Base-by-base conservation (phyloP, 2,113 vertebrate genomes). In the Pterocles burchelli region DNA sequence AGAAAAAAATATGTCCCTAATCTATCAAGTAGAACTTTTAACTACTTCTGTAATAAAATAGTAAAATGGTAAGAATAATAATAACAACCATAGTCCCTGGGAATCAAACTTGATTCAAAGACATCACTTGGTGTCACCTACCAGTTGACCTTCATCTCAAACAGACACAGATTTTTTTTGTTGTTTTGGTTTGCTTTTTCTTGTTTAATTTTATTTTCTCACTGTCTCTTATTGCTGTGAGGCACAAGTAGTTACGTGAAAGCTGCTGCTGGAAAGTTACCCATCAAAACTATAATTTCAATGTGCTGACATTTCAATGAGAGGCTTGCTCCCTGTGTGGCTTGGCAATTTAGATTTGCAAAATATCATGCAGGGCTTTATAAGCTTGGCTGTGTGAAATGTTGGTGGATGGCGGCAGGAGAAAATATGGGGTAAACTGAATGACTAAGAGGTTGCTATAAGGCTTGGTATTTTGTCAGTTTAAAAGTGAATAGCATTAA, bases 221-320 rank as follows among this genome's bases (percentile, higher is more conserved):
- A 21, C 45, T 63, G 12, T 52, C 15, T 34, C 5, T 49, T 81
- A 34, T 68, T 84, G 66, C 85, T 90, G 34, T 77, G 72, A 94
- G 83, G 43, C 65, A 80, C 51, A 67, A 83, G 11, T n/a, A 41
- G 49, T 57, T 36, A 62, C 4, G 76, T 62, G 67, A 74, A 91
- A 67, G 36, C 38, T 84, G 65, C 81, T 91, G 34, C 72, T 95
- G 66, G 73, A 90, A 96, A 87, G 26, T 61, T 52, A 38, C 80
- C 90, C 62, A 61, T 86, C 93, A 93, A 85, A 88, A 52, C 36
- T 83, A 59, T 49, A 70, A 83, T 90, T 92, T 95, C 80, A 75
- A 4, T 78, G 61, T 52, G 73, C 51, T 95, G 91, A 74, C 73
- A 90, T 92, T 96, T 90, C 73, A 71, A 58, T 65, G 45, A 73